Percentiles rank a stretch among this genome's conserved stretches.
These are phyloP conservation scores for Apolygus lucorum DNA, from an alignment of 1,140 invertebrate genomes.

Conservation along the genomic window DNA sequence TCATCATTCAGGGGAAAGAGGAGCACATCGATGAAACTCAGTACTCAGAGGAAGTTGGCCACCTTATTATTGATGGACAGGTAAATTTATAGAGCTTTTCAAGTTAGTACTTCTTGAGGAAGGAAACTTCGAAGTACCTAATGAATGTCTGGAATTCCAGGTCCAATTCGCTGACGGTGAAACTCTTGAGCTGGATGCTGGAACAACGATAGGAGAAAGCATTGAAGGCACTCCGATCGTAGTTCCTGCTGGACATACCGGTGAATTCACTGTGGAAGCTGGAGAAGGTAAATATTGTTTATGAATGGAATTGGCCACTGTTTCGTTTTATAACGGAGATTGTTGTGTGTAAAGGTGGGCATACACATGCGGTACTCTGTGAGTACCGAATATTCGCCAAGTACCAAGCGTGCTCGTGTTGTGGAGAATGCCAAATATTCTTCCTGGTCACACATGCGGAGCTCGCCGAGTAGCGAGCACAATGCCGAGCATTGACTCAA, in stretches of 20 bases:
- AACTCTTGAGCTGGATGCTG: constrained; percentile 17
- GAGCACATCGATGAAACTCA: constrained; percentile 39
- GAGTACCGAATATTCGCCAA: too few species aligned
- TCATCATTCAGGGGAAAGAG: constrained; percentile 43
- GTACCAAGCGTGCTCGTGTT: too few species aligned
- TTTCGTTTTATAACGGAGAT: background rate
- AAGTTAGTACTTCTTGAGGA: background rate
- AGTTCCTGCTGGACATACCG: constrained; percentile 23
- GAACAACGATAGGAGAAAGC: background rate
- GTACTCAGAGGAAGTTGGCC: constrained; percentile 42
- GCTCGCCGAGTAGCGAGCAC: too few species aligned
- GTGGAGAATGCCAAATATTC: too few species aligned
- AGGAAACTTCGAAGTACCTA: background rate
- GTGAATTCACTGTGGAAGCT: constrained; percentile 25
- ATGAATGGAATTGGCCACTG: background rate
- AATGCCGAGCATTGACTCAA: too few species aligned
- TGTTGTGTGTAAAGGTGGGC: too few species aligned
- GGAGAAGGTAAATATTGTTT: constrained; percentile 15
- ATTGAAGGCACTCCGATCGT: constrained; percentile 6
- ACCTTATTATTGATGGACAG: constrained; percentile 46
- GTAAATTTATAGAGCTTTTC: constrained; percentile 22
- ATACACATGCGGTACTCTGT: too few species aligned
- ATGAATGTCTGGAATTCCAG: too few species aligned
- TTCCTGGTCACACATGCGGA: too few species aligned
- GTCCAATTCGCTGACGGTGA: constrained; percentile 26